A percentile compares a stretch with the other conserved stretches of the same genome.
Evolutionary conservation across 2,888 invertebrate genomes (phyloP).

Genomic region (Lepeophtheirus nordmannii): DNA sequence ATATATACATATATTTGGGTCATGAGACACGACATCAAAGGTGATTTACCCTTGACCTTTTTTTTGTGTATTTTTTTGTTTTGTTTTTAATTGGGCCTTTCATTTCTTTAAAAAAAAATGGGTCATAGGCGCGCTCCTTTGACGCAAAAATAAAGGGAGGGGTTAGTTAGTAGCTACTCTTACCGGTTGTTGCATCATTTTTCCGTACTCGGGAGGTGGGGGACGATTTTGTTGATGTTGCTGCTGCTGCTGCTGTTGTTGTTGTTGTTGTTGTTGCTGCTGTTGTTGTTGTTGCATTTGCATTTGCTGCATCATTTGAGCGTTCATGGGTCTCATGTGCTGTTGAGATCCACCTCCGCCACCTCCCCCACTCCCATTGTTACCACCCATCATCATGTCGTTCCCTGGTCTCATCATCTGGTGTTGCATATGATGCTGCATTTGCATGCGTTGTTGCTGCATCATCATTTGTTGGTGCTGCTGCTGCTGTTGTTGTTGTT

Average conservation of each 20-base stretch:
- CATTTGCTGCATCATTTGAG: conserved; percentile 16
- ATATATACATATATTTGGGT: no score
- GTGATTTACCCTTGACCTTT: no score
- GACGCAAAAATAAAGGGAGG: no score
- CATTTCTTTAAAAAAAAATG: no score
- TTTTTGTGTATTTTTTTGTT: no score
- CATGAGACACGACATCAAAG: no score
- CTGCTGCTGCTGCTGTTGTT: no score
- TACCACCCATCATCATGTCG: neutral
- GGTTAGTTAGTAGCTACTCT: no score
- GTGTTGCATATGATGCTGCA: conserved; percentile 16
- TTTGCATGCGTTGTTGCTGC: conserved; percentile 13
- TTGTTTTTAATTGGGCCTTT: no score
- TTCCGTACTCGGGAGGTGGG: conserved; percentile 16
- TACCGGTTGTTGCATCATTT: conserved; percentile 9
- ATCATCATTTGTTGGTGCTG: conserved; percentile 21
- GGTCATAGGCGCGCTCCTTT: no score
- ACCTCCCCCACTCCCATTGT: no score
- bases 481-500: conserved; percentile 14
- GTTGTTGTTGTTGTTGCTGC: neutral
- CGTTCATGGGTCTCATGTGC: conserved; percentile 13
- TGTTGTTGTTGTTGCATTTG: conserved; percentile 5
- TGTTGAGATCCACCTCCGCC: neutral
- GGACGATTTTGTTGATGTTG: conserved; percentile 10
- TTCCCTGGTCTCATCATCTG: conserved; percentile 7